Evolutionary conservation across 2,113 vertebrate species (phyloP), one percentile per base, ranked within the genome.

Genomic region (Monopterus albus): DNA sequence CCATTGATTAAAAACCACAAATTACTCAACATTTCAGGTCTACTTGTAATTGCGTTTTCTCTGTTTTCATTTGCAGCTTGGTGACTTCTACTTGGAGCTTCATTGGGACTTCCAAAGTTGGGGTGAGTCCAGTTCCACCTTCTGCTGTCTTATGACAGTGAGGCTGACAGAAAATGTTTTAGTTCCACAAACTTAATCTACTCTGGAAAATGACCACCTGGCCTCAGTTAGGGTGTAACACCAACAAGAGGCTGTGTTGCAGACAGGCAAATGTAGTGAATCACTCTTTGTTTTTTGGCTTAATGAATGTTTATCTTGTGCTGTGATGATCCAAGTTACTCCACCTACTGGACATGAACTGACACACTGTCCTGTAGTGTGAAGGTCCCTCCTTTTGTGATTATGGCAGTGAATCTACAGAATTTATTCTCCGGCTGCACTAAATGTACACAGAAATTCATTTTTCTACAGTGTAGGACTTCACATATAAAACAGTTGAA

Each of bases 61-160:
- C 88, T 39, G 3, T 87, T 26, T 77, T 56, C 75, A 82, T 90
- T 91, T 91, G 64, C 90, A 99, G 98, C 95, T 99, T 78, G 97
- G 98, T 83, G 96, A 99, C 89, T 99, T 99, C 93, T 99, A 99
- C 90, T 91, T 98, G 93, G 96, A 99, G 91, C 96, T 99, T 93
- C 98, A 99, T 91, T 99, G 98, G 98, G 98, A 99, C 91, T 99
- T 99, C 93, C 97, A 99, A 93, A 99, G 97, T 90, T 99, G 98
- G 98, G 98, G 98, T 99, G 94, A 98, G 97, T 92, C 38, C 1
- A 21, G 23, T 58, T 42, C 0, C 15, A 12, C 13, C 20, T 7
- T 59, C 21, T 50, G 25, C 26, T 45, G 9, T 38, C 3, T 38
- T 5, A 42, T 10, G 5, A 35, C 23, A 26, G 18, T 28, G 18